Conservation (phyloP, 1,140 invertebrate genomes). For the Ips nitidus region DNA sequence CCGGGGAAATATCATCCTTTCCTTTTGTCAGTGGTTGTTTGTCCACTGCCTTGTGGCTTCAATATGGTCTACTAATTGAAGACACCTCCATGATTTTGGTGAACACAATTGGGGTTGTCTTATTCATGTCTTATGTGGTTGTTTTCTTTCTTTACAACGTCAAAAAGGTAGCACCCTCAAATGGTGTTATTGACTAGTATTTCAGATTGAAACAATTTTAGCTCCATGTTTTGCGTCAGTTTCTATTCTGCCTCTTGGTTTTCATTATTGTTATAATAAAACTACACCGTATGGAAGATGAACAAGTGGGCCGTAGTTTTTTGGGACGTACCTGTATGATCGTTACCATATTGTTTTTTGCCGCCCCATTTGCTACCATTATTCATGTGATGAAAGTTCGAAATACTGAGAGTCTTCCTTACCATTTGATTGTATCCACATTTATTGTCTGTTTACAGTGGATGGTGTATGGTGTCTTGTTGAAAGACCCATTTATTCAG, state of each 20-base stretch:
- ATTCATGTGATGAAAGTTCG: conserved; percentile 74
- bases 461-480: conserved; percentile 72
- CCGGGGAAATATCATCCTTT: conserved; percentile 68
- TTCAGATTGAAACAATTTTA: conserved; percentile 32
- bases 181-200: not conserved
- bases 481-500: conserved; percentile 71
- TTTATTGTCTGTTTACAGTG: conserved; percentile 74
- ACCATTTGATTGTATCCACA: conserved; percentile 73
- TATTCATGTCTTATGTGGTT: conserved; percentile 65
- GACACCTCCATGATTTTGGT: conserved; percentile 68
- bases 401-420: conserved; percentile 76
- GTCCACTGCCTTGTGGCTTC: conserved; percentile 69
- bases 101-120: conserved; percentile 65
- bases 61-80: conserved; percentile 67
- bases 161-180: conserved; percentile 56
- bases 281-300: conserved; percentile 35
- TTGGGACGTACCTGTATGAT: conserved; percentile 64
- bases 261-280: conserved; percentile 37
- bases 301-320: conserved; percentile 39
- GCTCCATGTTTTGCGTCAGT: conserved; percentile 37
- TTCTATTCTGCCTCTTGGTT: conserved; percentile 33
- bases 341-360: conserved; percentile 75
- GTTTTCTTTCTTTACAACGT: conserved; percentile 65
- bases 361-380: conserved; percentile 73
- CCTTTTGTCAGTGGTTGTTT: conserved; percentile 76